phyloP scores from a whole-genome alignment of 2,888 invertebrate species.

The Sesia bembeciformis region DNA sequence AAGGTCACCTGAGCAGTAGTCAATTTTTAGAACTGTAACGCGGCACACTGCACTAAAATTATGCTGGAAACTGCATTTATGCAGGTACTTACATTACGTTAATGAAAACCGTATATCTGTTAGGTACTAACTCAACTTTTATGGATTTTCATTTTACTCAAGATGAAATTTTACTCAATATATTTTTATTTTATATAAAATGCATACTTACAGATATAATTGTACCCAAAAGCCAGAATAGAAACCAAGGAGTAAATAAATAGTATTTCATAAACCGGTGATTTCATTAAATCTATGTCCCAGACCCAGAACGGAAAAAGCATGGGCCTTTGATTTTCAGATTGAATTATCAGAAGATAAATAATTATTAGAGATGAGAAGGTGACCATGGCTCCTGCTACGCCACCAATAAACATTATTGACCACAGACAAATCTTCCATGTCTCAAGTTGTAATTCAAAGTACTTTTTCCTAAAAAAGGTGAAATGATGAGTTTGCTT shows the following conservation, averaged over 20 bases:
- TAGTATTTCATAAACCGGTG: slow-evolving; percentile 35
- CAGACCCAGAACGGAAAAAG: slow-evolving; percentile 39
- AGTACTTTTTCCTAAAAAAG: slow-evolving; percentile 28
- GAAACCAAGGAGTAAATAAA: slow-evolving; percentile 26
- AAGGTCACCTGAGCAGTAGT: no score
- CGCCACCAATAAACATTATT: slow-evolving; percentile 16
- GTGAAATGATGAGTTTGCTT: not conserved
- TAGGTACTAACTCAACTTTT: no score
- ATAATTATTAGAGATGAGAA: slow-evolving; percentile 1
- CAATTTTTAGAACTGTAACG: no score
- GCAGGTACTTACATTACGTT: no score
- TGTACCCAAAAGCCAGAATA: slow-evolving; percentile 20
- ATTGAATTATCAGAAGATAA: slow-evolving; percentile 2
- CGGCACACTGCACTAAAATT: no score
- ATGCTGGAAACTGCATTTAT: no score
- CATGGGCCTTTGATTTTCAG: slow-evolving; percentile 26
- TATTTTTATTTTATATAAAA: not conserved
- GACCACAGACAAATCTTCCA: slow-evolving; percentile 29
- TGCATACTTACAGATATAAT: slow-evolving; percentile 36
- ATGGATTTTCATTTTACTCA: no score
- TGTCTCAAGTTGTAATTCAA: slow-evolving; percentile 30
- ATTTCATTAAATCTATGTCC: slow-evolving; percentile 23
- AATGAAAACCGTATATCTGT: no score
- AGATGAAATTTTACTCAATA: not conserved
- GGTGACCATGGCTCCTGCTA: slow-evolving; percentile 17